Evolutionary conservation across 2,888 invertebrate species (phyloP).

Genomic region (Troides aeacus): DNA sequence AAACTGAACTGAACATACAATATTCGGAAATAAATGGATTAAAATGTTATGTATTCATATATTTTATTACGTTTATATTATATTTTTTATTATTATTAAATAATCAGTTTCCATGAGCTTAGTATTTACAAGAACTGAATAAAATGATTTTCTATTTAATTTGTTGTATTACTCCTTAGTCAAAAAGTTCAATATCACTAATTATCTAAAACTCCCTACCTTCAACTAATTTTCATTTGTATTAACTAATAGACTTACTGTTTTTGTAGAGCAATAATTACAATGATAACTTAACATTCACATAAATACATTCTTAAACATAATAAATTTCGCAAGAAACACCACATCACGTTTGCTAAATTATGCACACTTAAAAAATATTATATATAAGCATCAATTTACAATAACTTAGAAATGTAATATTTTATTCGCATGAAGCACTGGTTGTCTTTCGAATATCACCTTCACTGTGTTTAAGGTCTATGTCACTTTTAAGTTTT

Average conservation of each 20-base stretch:
- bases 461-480: conserved; percentile 20
- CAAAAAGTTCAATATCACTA: not conserved
- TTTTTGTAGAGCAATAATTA: conserved; percentile 19
- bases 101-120: not conserved
- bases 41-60: not conserved
- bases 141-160: not conserved
- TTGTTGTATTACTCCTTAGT: not conserved
- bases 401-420: conserved; percentile 21
- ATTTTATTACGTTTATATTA: not conserved
- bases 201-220: not conserved
- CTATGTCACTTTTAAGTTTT: conserved; percentile 18
- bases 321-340: conserved; percentile 21
- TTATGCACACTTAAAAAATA: conserved; percentile 13
- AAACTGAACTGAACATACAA: too few relatives aligned
- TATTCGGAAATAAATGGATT: too few relatives aligned
- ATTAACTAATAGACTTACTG: not conserved
- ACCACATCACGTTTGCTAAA: conserved; percentile 17
- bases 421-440: conserved; percentile 14
- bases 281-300: conserved; percentile 29
- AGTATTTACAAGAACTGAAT: not conserved
- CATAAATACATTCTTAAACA: conserved; percentile 31
- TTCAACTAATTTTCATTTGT: not conserved
- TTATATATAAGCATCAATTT: conserved; percentile 28
- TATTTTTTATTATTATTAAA: not conserved
- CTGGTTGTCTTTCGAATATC: conserved; percentile 13